Evolutionary conservation across 2,113 vertebrate genomes (phyloP).

Genomic region (Carassius auratus): DNA sequence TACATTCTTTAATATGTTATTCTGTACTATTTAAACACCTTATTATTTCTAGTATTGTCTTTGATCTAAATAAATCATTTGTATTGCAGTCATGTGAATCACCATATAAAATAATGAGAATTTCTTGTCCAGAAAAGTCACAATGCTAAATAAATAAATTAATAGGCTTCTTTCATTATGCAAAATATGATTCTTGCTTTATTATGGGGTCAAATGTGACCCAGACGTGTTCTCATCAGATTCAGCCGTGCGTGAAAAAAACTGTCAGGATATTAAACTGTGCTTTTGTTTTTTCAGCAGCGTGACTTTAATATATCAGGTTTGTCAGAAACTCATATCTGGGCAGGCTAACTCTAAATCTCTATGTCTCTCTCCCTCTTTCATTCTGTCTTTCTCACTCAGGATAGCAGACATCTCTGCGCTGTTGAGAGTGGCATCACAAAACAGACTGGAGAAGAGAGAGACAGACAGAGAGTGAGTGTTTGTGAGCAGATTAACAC

Average conservation of each 20-base stretch:
- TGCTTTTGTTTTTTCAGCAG: conserved; percentile 13
- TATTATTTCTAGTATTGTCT: neutral
- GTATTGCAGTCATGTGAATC: neutral
- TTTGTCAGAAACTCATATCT: conserved; percentile 36
- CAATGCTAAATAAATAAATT: neutral
- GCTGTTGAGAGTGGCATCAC: conserved; percentile 31
- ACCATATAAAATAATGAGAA: neutral
- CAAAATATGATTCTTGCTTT: neutral
- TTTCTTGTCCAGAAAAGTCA: neutral
- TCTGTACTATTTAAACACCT: neutral
- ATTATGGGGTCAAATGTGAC: neutral
- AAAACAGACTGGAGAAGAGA: conserved; percentile 32
- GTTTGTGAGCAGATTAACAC: conserved; percentile 42
- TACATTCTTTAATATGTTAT: neutral
- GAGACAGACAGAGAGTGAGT: neutral
- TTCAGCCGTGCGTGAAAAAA: conserved; percentile 3
- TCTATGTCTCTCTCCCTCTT: conserved; percentile 15
- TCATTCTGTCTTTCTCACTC: conserved; percentile 28
- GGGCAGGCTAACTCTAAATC: conserved; percentile 26
- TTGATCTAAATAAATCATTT: neutral
- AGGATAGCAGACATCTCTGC: conserved; percentile 22
- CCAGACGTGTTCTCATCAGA: conserved; percentile 2
- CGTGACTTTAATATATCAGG: conserved; percentile 27
- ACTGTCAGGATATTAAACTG: conserved; percentile 30
- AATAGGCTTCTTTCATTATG: conserved; percentile 16